These are phyloP conservation scores for Pyrrhia umbra DNA, from an alignment of 2,888 invertebrate species.

Conservation along the genomic window DNA sequence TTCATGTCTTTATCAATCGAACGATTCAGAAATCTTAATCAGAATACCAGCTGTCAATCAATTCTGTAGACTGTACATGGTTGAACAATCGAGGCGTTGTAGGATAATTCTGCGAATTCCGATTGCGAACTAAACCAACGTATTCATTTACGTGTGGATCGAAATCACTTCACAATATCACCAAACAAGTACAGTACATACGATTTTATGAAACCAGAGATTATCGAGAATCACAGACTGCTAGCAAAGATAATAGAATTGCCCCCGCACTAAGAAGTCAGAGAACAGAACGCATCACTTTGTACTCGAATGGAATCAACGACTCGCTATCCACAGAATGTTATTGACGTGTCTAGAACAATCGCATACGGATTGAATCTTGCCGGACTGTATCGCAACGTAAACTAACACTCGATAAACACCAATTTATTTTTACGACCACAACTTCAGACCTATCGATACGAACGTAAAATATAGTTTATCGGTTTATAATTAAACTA, in stretches of 20 bases:
- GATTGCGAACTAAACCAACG: constrained; percentile 8
- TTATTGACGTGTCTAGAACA: constrained; percentile 9
- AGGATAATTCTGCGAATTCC: not conserved
- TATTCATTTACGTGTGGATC: constrained; percentile 10
- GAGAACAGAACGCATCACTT: not conserved
- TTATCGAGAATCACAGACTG: constrained; percentile 1
- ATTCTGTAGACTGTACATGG: not conserved
- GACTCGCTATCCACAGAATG: constrained; percentile 3
- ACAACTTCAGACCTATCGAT: constrained; percentile 24
- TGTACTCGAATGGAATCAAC: not conserved
- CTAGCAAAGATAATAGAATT: not conserved
- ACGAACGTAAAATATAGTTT: constrained; percentile 35
- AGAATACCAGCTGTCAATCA: not conserved
- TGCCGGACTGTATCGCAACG: constrained; percentile 1
- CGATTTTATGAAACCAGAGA: constrained; percentile 14
- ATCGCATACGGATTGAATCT: constrained; percentile 15
- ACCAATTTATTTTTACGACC: constrained; percentile 50
- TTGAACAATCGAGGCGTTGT: constrained; percentile 11
- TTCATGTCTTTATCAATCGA: constrained; percentile 26
- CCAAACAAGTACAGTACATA: constrained; percentile 18
- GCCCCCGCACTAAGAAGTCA: constrained; percentile 2
- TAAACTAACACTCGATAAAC: constrained; percentile 21
- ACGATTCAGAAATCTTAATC: not conserved
- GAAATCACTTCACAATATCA: constrained; percentile 15
- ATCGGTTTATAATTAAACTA: not conserved